Evolutionary conservation across 2,113 vertebrate genomes (phyloP).

Genomic region (Caretta caretta): DNA sequence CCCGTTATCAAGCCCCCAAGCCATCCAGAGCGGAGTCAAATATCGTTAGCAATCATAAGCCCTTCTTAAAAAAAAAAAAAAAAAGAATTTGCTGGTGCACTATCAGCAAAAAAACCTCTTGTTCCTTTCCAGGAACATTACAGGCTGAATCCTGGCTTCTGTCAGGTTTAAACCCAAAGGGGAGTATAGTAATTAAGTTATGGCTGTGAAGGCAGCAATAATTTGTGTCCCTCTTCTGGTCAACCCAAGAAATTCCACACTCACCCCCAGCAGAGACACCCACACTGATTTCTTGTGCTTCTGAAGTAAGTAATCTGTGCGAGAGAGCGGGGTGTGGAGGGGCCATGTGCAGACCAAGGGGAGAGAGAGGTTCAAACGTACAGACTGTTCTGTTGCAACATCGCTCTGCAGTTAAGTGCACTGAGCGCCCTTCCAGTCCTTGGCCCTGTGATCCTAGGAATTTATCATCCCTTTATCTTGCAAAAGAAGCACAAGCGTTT

Average conservation of each 20-base stretch:
- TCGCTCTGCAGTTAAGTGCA: background rate
- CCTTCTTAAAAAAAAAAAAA: background rate
- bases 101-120: background rate
- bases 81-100: background rate
- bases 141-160: constrained; percentile 1
- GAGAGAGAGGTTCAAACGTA: background rate
- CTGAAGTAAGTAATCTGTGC: background rate
- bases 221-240: background rate
- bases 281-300: constrained; percentile 6
- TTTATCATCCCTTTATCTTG: background rate
- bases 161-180: background rate
- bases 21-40: background rate
- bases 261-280: background rate
- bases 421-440: background rate
- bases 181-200: background rate
- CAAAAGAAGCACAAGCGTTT: accelerated
- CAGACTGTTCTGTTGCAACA: background rate
- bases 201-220: constrained; percentile 14
- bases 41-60: background rate
- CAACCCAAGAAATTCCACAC: background rate
- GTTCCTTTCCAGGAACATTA: constrained; percentile 7
- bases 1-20: background rate
- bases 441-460: background rate
- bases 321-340: accelerated
- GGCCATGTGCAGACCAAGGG: background rate